Conservation (phyloP, 37 sponge, comb jelly and placozoan genomes). For the Halisarca cf. caerulea region DNA sequence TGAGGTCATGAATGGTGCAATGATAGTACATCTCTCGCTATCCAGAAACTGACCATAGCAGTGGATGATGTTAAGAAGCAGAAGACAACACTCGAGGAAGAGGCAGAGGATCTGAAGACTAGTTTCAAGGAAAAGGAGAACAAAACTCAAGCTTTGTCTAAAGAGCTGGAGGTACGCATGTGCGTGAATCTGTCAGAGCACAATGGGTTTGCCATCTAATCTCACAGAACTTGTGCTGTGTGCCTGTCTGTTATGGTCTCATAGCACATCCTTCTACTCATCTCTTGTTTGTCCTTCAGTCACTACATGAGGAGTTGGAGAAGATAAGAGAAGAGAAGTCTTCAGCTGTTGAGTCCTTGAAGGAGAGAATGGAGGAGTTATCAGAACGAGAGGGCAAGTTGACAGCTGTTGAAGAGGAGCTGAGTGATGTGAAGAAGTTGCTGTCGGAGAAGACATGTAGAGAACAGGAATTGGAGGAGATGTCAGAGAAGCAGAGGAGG, state of each 20-base stretch:
- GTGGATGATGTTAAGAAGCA: not conserved
- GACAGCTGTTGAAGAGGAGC: not conserved
- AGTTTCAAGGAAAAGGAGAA: not conserved
- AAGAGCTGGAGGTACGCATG: not conserved
- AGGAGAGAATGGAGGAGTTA: not conserved
- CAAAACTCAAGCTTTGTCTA: slow-evolving; percentile 9
- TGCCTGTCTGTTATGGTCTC: no score
- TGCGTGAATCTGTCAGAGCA: no score
- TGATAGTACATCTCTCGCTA: no score
- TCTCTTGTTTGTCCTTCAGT: not conserved
- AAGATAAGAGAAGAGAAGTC: not conserved
- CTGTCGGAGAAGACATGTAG: not conserved
- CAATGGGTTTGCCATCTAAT: no score
- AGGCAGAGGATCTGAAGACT: not conserved
- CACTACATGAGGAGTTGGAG: not conserved
- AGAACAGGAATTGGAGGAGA: not conserved
- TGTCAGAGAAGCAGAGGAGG: slow-evolving; percentile 14
- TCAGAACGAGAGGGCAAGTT: not conserved
- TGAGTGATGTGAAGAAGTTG: not conserved
- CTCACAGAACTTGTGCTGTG: no score
- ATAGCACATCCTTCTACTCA: no score
- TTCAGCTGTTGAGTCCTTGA: not conserved
- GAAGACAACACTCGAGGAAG: not conserved
- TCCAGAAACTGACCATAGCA: not conserved
- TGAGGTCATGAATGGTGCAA: no score